A percentile compares a stretch with the other conserved stretches of the same genome.
These are phyloP conservation scores for Leptatherina wallacei DNA, from an alignment of 2,797 vertebrate genomes.

Conservation along the genomic window DNA sequence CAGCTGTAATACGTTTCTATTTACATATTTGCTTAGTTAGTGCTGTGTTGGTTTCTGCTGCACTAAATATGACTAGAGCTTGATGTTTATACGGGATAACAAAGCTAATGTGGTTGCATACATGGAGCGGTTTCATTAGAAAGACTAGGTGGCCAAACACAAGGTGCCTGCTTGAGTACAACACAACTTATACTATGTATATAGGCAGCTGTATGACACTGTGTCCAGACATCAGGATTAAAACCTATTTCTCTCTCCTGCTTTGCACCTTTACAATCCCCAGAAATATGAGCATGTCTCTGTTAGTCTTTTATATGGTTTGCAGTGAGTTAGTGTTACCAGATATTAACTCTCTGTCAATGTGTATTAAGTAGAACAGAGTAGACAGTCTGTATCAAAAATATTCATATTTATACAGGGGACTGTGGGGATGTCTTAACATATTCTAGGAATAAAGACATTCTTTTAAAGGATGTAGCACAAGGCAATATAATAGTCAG, in stretches of 20 bases:
- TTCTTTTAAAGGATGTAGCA: neutral
- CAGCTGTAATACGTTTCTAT: conserved; percentile 46
- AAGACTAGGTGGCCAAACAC: neutral
- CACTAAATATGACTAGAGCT: conserved; percentile 2
- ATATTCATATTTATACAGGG: conserved; percentile 15
- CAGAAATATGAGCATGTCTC: neutral
- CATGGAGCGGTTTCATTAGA: conserved; percentile 48
- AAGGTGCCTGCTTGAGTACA: conserved; percentile 23
- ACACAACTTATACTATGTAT: conserved; percentile 3
- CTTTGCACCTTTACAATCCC: neutral
- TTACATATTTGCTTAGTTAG: conserved; percentile 55
- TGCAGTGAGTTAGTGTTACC: conserved; percentile 3
- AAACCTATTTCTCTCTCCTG: conserved; percentile 20
- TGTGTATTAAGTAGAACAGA: conserved; percentile 10
- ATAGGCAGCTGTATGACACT: conserved; percentile 18
- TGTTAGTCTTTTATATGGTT: conserved; percentile 16
- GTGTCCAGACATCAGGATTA: conserved; percentile 3
- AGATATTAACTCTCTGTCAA: conserved; percentile 20
- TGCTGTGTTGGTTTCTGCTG: conserved; percentile 14
- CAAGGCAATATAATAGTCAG: conserved; percentile 11
- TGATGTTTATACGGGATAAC: conserved; percentile 43
- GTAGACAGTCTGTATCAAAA: conserved; percentile 12
- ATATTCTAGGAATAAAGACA: conserved; percentile 6
- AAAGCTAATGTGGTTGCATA: conserved; percentile 49
- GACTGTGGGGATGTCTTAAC: neutral